These are phyloP conservation scores for Ciconia maguari DNA, from an alignment of 2,113 vertebrate species.

Conservation along the genomic window DNA sequence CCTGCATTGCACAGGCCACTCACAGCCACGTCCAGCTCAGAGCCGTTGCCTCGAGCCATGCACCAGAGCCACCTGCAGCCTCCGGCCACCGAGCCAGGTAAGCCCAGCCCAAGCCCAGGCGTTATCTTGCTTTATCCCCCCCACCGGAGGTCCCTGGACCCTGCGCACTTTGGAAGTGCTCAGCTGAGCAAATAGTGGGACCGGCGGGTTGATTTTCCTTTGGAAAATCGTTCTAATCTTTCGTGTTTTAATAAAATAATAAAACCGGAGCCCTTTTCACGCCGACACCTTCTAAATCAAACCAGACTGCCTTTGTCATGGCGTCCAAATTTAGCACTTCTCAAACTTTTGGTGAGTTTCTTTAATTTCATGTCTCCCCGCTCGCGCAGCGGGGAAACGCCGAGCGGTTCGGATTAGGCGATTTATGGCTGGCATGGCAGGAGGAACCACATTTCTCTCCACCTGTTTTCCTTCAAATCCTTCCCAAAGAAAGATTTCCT, in stretches of 20 bases:
- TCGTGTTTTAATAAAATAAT: conserved; percentile 51
- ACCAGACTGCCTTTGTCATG: conserved; percentile 51
- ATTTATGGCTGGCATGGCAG: neutral
- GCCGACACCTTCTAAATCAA: conserved; percentile 57
- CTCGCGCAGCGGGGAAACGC: rapidly evolving
- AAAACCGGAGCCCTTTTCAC: conserved; percentile 5
- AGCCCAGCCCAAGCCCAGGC: neutral
- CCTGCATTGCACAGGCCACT: neutral
- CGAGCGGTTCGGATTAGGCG: neutral
- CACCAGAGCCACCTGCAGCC: neutral
- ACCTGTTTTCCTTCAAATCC: conserved; percentile 43
- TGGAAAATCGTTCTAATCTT: conserved; percentile 57
- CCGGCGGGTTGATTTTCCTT: neutral
- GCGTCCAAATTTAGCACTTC: conserved; percentile 48
- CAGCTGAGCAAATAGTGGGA: conserved; percentile 63
- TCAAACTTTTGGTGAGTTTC: conserved; percentile 17
- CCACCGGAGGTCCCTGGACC: neutral
- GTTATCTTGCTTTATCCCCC: neutral
- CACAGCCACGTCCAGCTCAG: neutral
- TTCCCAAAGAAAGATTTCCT: neutral
- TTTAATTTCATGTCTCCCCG: conserved; percentile 7
- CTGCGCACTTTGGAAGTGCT: neutral
- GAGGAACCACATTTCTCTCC: neutral
- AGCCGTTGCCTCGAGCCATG: rapidly evolving
- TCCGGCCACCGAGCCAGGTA: neutral